phyloP scores from a whole-genome alignment of 2,888 invertebrate species.

The Athalia cordata region DNA sequence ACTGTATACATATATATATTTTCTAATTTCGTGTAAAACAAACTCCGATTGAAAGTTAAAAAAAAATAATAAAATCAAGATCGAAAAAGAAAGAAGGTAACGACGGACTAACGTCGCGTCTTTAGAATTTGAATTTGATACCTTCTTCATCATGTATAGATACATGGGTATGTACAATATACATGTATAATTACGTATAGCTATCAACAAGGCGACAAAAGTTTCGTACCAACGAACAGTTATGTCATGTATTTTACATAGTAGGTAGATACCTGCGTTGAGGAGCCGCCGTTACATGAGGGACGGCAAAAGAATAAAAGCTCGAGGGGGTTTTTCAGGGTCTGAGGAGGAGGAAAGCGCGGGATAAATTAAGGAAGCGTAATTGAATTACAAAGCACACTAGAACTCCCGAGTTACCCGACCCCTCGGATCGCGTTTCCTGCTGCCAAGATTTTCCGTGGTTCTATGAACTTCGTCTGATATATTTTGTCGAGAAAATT shows the following conservation, averaged over 20 bases:
- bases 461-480: not conserved
- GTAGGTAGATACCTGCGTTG: too few species aligned
- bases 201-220: slow-evolving; percentile 2
- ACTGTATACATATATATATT: too few species aligned
- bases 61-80: too few species aligned
- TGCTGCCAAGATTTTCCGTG: slow-evolving; percentile 11
- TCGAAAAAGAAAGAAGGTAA: not conserved
- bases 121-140: slow-evolving; percentile 28
- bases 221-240: not conserved
- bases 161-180: too few species aligned
- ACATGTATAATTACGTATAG: too few species aligned
- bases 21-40: too few species aligned
- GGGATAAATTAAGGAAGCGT: slow-evolving; percentile 41
- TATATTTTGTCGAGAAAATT: not conserved
- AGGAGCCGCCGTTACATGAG: too few species aligned
- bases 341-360: not conserved
- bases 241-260: too few species aligned
- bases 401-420: slow-evolving; percentile 32
- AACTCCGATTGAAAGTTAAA: too few species aligned
- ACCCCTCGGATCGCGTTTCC: slow-evolving; percentile 21
- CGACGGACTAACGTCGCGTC: not conserved
- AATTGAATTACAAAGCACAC: slow-evolving; percentile 43
- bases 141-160: not conserved
- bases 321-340: too few species aligned
- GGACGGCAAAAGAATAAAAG: slow-evolving; percentile 8